Evolutionary conservation across 2,113 vertebrate genomes (phyloP), one percentile per base, ranked within the genome.

Genomic region (Varanus salvator): DNA sequence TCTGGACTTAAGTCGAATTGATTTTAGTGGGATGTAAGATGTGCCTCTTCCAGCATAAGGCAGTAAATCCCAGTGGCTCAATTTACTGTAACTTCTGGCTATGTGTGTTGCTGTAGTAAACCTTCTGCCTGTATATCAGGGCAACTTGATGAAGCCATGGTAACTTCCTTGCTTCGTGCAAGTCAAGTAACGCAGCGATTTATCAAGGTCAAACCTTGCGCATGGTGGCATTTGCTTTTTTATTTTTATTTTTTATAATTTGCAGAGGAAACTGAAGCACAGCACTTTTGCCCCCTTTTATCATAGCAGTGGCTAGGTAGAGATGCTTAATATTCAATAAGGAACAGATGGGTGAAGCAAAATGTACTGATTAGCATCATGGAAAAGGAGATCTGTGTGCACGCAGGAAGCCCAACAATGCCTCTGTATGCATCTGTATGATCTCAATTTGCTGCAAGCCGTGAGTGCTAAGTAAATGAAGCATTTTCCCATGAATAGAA

Each of bases 271-370:
- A 75, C 38, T 57, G 38, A 52, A 80, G n/a, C 87, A 87, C 52
- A 50, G 60, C 88, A 75, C 44, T 85, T 38, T 75, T 89, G 50
- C n/a, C 38, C 90, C 17, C 1, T 77, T 84, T 87, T 94, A 89
- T 90, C 57, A 84, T 27, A 57, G 31, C 80, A 90, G 84, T 38
- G 76, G 4, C n/a, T 84, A 85, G 76, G 85, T 52, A 9, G 11
- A 68, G 50, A 21, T 69, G 87, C 19, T 82, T 71, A 94, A 92
- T 93, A 94, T 89, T 93, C 93, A 93, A 81, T 80, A 72, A 92
- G 8, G 86, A 92, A 85, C 93, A 91, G 89, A 92, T 38, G 19
- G 80, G 91, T 92, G 87, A 92, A 92, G 85, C 84, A 93, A 93
- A 92, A 31, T 72, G 89, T 89, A 84, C 90, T 95, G 93, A 86